These are phyloP conservation scores for Escarpia spicata DNA, from an alignment of 2,888 invertebrate species.

Conservation along the genomic window DNA sequence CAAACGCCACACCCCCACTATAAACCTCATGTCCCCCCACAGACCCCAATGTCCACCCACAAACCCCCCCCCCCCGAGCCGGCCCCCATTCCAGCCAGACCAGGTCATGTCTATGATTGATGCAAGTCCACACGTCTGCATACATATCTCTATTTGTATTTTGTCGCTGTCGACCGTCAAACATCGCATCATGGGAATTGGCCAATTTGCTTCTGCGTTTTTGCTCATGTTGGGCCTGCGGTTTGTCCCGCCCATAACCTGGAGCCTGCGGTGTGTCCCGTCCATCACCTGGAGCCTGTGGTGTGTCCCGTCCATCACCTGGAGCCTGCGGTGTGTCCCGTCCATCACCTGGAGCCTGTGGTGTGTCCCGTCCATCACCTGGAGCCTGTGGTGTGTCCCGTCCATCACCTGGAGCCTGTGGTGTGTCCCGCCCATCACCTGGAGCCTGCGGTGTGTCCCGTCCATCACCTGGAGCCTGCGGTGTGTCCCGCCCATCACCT, in stretches of 20 bases:
- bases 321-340: not conserved
- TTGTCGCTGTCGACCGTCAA: not conserved
- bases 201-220: not conserved
- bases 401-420: not conserved
- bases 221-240: not conserved
- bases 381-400: not conserved
- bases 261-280: not conserved
- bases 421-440: not conserved
- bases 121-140: not conserved
- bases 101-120: not conserved
- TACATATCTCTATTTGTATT: not conserved
- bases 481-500: not conserved
- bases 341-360: not conserved
- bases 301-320: too few species aligned
- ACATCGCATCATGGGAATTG: not conserved
- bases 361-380: not conserved
- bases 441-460: too few species aligned
- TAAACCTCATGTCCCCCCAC: too few species aligned
- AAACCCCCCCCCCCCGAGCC: too few species aligned
- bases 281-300: not conserved
- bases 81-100: not conserved
- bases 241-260: not conserved
- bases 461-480: too few species aligned
- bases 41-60: too few species aligned
- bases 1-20: too few species aligned